phyloP scores from a whole-genome alignment of 2,797 vertebrate genomes.

The Tokudaia tokunoshimensis region DNA sequence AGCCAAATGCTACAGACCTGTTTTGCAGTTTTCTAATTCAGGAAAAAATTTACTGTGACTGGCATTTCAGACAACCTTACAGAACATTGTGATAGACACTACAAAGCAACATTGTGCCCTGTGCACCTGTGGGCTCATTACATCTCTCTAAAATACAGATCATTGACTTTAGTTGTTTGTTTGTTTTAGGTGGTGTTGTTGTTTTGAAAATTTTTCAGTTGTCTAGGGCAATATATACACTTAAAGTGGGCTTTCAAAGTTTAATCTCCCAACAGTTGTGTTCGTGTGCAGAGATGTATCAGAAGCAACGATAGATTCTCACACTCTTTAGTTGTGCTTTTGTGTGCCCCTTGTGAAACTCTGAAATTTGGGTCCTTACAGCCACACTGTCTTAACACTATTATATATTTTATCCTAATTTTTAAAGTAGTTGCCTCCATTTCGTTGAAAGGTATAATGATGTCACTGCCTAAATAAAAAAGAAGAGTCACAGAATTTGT shows the following conservation, averaged over 20 bases:
- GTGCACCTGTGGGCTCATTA: no score
- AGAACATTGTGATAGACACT: no score
- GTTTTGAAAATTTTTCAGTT: no score
- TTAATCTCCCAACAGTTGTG: background rate
- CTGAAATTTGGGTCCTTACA: background rate
- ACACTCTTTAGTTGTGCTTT: background rate
- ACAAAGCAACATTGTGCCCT: no score
- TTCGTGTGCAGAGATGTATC: background rate
- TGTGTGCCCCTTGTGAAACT: background rate
- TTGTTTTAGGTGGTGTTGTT: no score
- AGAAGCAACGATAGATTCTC: background rate
- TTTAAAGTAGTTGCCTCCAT: background rate
- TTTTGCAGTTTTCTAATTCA: no score
- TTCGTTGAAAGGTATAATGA: background rate
- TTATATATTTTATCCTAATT: background rate
- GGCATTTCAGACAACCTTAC: no score
- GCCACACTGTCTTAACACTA: background rate
- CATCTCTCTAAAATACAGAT: no score
- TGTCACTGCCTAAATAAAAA: background rate
- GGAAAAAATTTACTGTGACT: no score
- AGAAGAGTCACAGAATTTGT: background rate
- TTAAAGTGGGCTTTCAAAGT: background rate
- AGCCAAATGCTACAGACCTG: no score
- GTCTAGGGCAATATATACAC: background rate
- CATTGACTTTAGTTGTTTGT: no score